A percentile compares a stretch with the other conserved stretches of the same genome.
These are phyloP conservation scores for Drosophila ercepeae DNA, from an alignment of 1,140 invertebrate genomes.

Conservation along the genomic window DNA sequence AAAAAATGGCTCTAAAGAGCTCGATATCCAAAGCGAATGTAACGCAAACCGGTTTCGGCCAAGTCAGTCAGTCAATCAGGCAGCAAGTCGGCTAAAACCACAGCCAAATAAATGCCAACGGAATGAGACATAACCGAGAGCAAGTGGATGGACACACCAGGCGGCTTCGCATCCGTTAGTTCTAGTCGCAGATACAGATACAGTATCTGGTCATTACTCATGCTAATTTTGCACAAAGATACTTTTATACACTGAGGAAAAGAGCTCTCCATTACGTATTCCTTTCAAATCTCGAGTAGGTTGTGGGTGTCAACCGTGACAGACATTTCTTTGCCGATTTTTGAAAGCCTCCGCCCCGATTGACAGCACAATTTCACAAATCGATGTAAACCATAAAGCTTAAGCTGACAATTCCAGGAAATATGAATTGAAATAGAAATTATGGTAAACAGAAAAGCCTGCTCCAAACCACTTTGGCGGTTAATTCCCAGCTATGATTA, in stretches of 20 bases:
- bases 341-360: conserved; percentile 28
- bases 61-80: conserved; percentile 38
- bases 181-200: conserved; percentile 42
- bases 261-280: no score
- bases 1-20: conserved; percentile 7
- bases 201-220: conserved; percentile 72
- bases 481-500: conserved; percentile 12
- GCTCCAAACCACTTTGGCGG: not conserved
- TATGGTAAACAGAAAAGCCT: conserved; percentile 1
- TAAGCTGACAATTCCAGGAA: conserved; percentile 14
- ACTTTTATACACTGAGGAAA: conserved; percentile 13
- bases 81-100: conserved; percentile 43
- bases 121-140: conserved; percentile 60
- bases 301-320: conserved; percentile 30
- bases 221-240: conserved; percentile 68
- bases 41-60: conserved; percentile 65
- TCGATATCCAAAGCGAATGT: conserved; percentile 13
- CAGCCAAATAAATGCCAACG: conserved; percentile 65
- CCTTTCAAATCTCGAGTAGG: no score
- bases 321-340: conserved; percentile 11
- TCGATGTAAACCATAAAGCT: conserved; percentile 29
- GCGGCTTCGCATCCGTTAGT: conserved; percentile 62
- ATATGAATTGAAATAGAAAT: conserved; percentile 11
- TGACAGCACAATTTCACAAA: conserved; percentile 32
- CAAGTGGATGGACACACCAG: conserved; percentile 35